Conservation (phyloP, 2,797 vertebrate species). For the Hypotaenidia philippensis region DNA sequence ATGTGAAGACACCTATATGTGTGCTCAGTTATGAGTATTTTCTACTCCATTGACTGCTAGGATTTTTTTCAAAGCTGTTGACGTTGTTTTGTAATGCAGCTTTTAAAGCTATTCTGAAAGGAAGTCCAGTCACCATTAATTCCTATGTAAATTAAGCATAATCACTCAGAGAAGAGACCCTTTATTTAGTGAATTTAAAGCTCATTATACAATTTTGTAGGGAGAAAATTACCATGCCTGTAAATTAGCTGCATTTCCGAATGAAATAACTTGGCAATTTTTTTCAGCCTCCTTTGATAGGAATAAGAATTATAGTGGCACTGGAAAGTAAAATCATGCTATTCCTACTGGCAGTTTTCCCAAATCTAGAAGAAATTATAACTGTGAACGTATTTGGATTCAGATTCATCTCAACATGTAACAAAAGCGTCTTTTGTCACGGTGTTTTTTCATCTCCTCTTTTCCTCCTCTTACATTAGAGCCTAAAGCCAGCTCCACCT, state of each 20-base stretch:
- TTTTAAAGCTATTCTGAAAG: constrained; percentile 34
- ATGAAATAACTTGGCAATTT: constrained; percentile 61
- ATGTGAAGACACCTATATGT: neutral
- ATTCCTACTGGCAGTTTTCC: constrained; percentile 26
- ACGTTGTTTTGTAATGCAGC: neutral
- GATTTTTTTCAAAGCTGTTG: neutral
- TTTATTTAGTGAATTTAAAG: constrained; percentile 69
- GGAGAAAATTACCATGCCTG: constrained; percentile 44
- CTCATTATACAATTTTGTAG: constrained; percentile 69
- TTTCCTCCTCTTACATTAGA: constrained; percentile 13
- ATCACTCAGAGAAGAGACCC: constrained; percentile 53
- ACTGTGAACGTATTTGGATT: constrained; percentile 16
- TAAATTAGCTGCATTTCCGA: constrained; percentile 67
- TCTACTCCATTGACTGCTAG: neutral
- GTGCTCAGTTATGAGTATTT: neutral
- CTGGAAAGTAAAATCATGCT: neutral
- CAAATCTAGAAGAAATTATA: constrained; percentile 38
- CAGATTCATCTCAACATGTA: constrained; percentile 29
- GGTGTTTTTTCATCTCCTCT: neutral
- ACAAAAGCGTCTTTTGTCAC: constrained; percentile 40
- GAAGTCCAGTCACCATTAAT: constrained; percentile 50
- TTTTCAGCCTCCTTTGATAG: constrained; percentile 36
- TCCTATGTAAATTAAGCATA: constrained; percentile 62
- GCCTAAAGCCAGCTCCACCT: neutral
- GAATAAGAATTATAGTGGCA: constrained; percentile 6